Conservation (phyloP, 2,797 vertebrate genomes). For the Steatocranus sp. region DNA sequence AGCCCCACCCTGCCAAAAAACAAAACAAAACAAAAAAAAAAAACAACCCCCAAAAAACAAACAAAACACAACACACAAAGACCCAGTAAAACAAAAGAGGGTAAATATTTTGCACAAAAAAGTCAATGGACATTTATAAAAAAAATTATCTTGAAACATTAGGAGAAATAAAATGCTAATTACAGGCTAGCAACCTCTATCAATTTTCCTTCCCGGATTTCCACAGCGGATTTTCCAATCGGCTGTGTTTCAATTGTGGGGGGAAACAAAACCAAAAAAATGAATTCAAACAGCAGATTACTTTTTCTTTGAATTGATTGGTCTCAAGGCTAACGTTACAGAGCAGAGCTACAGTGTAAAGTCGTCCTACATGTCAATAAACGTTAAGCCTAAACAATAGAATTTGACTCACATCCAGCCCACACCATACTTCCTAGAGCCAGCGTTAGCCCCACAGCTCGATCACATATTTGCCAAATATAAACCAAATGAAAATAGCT, state of each 20-base stretch:
- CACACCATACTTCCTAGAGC: not conserved
- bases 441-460: not conserved
- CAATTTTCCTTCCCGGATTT: not conserved
- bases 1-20: not conserved
- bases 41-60: not conserved
- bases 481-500: not conserved
- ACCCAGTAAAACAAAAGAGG: rapidly evolving
- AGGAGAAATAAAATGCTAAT: not conserved
- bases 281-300: not conserved
- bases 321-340: not conserved
- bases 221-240: not conserved
- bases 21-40: too few species aligned
- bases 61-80: not conserved
- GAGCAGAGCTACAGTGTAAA: not conserved
- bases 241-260: rapidly evolving
- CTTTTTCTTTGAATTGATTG: not conserved
- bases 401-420: not conserved
- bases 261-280: rapidly evolving
- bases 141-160: rapidly evolving
- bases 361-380: not conserved
- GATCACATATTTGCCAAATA: rapidly evolving
- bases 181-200: not conserved
- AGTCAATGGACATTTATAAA: not conserved
- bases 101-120: not conserved
- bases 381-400: not conserved